phyloP scores from a whole-genome alignment of 1,140 invertebrate genomes.

The Aphelenchoides avenae region DNA sequence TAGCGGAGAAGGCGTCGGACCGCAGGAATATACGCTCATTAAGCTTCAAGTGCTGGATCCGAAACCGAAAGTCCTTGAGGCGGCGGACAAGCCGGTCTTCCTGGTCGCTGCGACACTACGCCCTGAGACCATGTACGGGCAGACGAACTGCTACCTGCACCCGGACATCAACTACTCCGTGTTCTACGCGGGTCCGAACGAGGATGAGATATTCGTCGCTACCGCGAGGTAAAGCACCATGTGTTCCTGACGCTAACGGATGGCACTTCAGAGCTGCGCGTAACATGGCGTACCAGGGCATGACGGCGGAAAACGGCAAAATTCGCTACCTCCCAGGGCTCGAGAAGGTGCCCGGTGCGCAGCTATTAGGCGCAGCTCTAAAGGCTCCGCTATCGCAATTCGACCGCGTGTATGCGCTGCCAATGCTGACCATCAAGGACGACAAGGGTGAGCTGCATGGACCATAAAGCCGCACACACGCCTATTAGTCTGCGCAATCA shows the following conservation, averaged over 20 bases:
- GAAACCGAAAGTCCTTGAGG: constrained; percentile 36
- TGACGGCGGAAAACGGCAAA: constrained; percentile 76
- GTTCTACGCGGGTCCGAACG: constrained; percentile 57
- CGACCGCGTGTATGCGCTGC: constrained; percentile 81
- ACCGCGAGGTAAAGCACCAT: constrained; percentile 67
- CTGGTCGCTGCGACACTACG: constrained; percentile 93
- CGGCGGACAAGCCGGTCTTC: constrained; percentile 66
- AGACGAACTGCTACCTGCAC: constrained; percentile 96
- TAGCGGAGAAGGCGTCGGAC: constrained; percentile 90
- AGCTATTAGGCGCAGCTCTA: constrained; percentile 73
- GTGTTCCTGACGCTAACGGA: background rate
- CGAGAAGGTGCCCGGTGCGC: constrained; percentile 54
- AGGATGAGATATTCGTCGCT: constrained; percentile 78
- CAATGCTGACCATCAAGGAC: constrained; percentile 96
- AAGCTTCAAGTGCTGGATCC: constrained; percentile 75
- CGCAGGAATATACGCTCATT: constrained; percentile 94
- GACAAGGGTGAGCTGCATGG: constrained; percentile 69
- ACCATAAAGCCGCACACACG: background rate
- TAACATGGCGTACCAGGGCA: constrained; percentile 94
- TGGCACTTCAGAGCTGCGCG: constrained; percentile 67
- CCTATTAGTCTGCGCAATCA: constrained; percentile 2
- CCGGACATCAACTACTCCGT: constrained; percentile 74
- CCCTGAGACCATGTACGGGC: constrained; percentile 99
- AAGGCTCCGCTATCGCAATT: constrained; percentile 77
- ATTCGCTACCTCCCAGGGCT: constrained; percentile 68